Evolutionary conservation across 1,140 invertebrate species (phyloP), one percentile per base, ranked within the genome.

Genomic region (Ceratosolen solmsi): DNA sequence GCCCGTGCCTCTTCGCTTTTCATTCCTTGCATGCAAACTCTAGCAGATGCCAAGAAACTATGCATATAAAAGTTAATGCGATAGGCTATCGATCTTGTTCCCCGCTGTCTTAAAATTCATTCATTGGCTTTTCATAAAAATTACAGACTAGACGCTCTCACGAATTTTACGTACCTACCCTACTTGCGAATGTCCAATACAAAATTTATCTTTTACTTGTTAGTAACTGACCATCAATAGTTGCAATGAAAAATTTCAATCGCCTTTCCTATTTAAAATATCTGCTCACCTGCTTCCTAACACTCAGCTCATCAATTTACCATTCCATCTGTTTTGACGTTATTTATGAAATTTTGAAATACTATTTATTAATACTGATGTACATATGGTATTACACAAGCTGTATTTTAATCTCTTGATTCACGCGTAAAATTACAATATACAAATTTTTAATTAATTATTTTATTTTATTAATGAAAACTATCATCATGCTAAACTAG

Each of bases 71-170:
- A 54, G 74, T 80, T 75, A 56, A 73, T 71, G 11, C 33, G 80
- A 82, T 75, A 46, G 73, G 56, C 80, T 70, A 82, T 82, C 73
- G 74, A 77, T 82, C 74, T 82, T 82, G 63, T 73, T 4, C 30
- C 25, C 71, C 20, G 27, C 30, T 38, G 17, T 17, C n/a, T 46
- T 56, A 27, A 8, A 33, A 30, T 20, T 25, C 46, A 71, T 71
- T 71, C 65, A 49, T 27, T 33, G 58, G 22, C 38, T 75, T 51
- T 25, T 70, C 58, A 46, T 41, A 36, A 75, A 75, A 81, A 75
- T 82, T 65, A 76, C 60, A 30, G 68, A 49, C 49, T 65, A 22
- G 54, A 38, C 25, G 13, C 20, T 25, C 22, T 51, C n/a, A 27
- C n/a, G 13, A 30, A 38, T 49, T 65, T 49, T 49, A 41, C 22